Evolutionary conservation across 2,888 invertebrate genomes (phyloP).

Genomic region (Drosophila paracracens): DNA sequence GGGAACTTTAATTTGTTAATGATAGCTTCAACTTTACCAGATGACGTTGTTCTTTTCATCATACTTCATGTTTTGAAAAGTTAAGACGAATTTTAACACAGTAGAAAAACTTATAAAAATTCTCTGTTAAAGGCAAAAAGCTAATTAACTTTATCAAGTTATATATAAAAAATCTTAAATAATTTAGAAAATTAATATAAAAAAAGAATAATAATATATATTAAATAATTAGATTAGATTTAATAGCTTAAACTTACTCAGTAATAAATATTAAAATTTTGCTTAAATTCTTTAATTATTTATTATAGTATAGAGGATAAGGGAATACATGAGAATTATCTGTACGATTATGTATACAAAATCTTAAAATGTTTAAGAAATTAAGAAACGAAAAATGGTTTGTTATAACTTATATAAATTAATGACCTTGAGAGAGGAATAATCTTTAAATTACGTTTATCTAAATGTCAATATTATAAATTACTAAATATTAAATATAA

Average conservation of each 20-base stretch:
- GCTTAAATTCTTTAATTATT: neutral
- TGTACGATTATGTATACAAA: neutral
- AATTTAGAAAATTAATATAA: neutral
- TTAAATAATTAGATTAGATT: neutral
- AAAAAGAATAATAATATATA: neutral
- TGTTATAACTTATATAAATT: too few species aligned
- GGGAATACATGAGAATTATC: neutral
- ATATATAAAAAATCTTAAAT: neutral
- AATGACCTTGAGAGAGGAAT: neutral
- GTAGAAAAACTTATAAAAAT: neutral
- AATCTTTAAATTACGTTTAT: neutral
- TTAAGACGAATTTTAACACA: neutral
- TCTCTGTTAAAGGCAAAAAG: neutral
- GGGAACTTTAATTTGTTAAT: constrained; percentile 41
- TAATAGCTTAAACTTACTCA: neutral
- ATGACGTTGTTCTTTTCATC: constrained; percentile 11
- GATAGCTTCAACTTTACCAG: constrained; percentile 31
- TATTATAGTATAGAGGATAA: neutral
- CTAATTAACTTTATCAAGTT: neutral
- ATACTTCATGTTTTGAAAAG: neutral
- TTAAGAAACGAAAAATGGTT: neutral
- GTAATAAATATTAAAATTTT: neutral
- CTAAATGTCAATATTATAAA: neutral
- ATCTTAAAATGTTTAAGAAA: neutral
- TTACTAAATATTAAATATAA: neutral